Conservation (phyloP, 2,113 vertebrate species). For the Spizaetus ornatus region DNA sequence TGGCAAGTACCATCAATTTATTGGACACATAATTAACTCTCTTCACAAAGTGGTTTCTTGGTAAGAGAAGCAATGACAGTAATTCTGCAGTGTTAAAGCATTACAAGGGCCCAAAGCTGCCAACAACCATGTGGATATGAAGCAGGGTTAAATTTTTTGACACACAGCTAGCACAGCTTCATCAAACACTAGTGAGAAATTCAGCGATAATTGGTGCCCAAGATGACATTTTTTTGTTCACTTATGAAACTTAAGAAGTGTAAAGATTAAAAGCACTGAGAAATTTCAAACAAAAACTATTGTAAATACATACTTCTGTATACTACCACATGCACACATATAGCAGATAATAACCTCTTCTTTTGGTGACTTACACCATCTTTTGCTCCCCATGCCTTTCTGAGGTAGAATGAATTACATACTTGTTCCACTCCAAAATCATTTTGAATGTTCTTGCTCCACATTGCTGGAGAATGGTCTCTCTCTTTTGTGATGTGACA, state of each 20-base stretch:
- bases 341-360: neutral
- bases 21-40: neutral
- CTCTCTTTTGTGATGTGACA: neutral
- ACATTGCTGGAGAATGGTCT: neutral
- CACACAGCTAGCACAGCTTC: neutral
- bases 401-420: neutral
- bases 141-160: conserved; percentile 14
- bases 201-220: neutral
- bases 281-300: neutral
- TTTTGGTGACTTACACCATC: neutral
- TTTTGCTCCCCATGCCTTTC: neutral
- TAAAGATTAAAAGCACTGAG: neutral
- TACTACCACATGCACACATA: neutral
- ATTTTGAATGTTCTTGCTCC: neutral
- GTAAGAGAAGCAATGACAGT: neutral
- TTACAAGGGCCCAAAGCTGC: neutral
- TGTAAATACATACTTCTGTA: neutral
- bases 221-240: neutral
- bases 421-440: neutral
- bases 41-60: neutral
- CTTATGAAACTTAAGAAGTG: neutral
- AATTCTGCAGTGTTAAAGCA: neutral
- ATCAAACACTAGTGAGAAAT: neutral
- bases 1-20: neutral
- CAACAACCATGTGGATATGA: neutral